Evolutionary conservation across 2,888 invertebrate species (phyloP), one percentile per base, ranked within the genome.

Genomic region (Amaurobius ferox): DNA sequence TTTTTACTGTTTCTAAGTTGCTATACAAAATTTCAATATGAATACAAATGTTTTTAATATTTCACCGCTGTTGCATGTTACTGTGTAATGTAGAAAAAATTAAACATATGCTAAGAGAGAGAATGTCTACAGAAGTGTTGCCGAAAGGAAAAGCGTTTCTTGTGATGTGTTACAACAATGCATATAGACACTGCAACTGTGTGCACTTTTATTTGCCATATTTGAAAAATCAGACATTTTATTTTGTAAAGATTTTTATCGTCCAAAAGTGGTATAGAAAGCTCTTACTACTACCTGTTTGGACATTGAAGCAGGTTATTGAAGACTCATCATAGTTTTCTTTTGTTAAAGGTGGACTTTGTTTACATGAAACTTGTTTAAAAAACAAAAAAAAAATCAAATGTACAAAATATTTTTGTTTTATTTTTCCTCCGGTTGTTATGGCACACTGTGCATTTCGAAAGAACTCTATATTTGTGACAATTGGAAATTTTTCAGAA

Each of bases 351-450:
- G 19, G 23, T 55, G 55, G 55, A 55, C 55, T 55, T 66, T 66
- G 66, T 66, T 30, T 66, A 30, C 64, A 29, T 29, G 30, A 44
- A 30, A 19, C n/a, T 29, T 70, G 9, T 76, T 30, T 32, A 32
- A 44, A 44, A 11, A 55, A 55, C 19, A 55, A 55, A 23, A 55
- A 70, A 77, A 66, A 71, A 83, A 77, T 66, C 66, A 66, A 68
- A 77, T 83, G 83, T 83, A 83, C 83, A 83, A 83, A 83, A 35
- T 77, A 76, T 83, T 83, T 70, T 79, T 68, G 55, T 74, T 80
- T 74, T 28, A 26, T 44, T 80, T 32, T 74, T 73, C 44, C 39
- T 62, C 30, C 55, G 77, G 83, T 83, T 83, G 83, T 83, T 77
- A 74, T 74, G 19, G 72, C 77, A 72, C 71, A 26, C 40, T 55